A percentile compares a stretch with the other conserved stretches of the same genome.
Evolutionary conservation across 2,888 invertebrate species (phyloP).

Genomic region (Tenodera sinensis): DNA sequence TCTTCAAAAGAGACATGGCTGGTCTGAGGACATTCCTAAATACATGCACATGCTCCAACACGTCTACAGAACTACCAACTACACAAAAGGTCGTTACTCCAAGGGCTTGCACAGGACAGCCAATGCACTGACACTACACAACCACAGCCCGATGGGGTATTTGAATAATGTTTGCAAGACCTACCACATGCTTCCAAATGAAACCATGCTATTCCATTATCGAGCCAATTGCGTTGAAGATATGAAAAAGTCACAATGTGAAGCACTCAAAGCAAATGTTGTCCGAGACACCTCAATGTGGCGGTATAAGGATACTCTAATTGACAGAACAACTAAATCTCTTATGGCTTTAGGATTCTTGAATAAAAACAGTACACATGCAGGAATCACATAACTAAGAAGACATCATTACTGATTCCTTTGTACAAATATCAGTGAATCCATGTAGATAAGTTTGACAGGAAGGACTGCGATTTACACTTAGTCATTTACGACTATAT

Average conservation of each 20-base stretch:
- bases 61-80: background rate
- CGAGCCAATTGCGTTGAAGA: background rate
- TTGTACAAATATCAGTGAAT: too few relatives aligned
- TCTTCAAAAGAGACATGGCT: background rate
- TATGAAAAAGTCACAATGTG: background rate
- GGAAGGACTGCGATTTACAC: too few relatives aligned
- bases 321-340: background rate
- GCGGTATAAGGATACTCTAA: background rate
- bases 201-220: background rate
- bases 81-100: background rate
- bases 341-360: background rate
- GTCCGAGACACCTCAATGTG: background rate
- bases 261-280: background rate
- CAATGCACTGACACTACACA: background rate
- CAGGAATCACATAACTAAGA: background rate
- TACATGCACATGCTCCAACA: background rate
- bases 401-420: too few relatives aligned
- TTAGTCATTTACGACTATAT: too few relatives aligned
- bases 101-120: background rate
- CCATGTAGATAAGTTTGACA: too few relatives aligned
- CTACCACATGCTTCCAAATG: background rate
- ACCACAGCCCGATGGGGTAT: background rate
- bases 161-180: background rate
- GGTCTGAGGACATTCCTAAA: background rate
- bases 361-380: background rate